Base-by-base conservation (phyloP, 2,797 vertebrate species). In the Arremon brunneinucha region DNA sequence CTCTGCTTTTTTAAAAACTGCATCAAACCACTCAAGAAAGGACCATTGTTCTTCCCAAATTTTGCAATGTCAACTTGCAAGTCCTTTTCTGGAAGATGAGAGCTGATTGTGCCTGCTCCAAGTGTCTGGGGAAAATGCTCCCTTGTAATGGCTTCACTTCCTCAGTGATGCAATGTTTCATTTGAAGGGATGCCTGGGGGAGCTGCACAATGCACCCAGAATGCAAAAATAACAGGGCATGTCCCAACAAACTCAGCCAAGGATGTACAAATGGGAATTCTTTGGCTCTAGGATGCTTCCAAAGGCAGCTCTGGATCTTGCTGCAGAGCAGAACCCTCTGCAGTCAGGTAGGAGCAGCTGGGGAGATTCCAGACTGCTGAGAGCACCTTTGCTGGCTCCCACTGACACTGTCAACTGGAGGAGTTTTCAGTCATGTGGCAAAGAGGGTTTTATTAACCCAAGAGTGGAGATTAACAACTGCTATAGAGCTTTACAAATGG, bases 151-250 rank as follows among this genome's bases (percentile, higher is more conserved):
- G 90, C 89, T 93, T 95, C 68, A 75, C 49, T 91, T 89, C 70
- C 70, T 52, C 76, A n/a, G 59, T 87, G 91, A 88, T 87, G 82
- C 80, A 96, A 90, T 44, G 72, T 71, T 96, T 92, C 85, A 82
- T 94, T 76, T 63, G 91, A 94, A 84, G 87, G 70, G 89, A 94
- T 81, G 93, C 90, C 92, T 84, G 69, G 60, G 87, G 90, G 80
- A 96, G 50, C 94, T 96, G 53, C 44, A 79, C 64, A 76, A 91
- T 26, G 65, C 86, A 90, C 63, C 67, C 55, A 77, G 71, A 75
- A 93, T 62, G 76, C 59, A 86, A 89, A 93, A 95, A 91, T 85
- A 95, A 95, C 67, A 90, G 91, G 93, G 89, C 94, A 90, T 88
- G 89, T 90, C 83, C 52, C 83, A 94, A 93, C 90, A 91, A 83